Percentiles rank a stretch among this genome's conserved stretches.
phyloP scores from a whole-genome alignment of 2,888 invertebrate species.

The Lampropteryx suffumata region DNA sequence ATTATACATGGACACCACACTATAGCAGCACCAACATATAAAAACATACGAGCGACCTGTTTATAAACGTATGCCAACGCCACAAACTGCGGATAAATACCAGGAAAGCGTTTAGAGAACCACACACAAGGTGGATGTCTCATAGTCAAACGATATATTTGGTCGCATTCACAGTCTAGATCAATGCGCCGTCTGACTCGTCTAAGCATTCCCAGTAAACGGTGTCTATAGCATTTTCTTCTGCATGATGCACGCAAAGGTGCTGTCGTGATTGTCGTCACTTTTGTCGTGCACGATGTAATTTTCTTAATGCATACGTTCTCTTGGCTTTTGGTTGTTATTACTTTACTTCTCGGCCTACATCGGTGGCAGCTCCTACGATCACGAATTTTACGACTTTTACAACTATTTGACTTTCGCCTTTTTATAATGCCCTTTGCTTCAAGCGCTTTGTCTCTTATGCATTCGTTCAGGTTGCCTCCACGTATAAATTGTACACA shows the following conservation, averaged over 20 bases:
- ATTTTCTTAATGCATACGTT: not conserved
- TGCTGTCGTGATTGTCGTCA: no score
- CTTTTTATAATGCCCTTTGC: no score
- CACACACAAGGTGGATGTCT: constrained; percentile 2
- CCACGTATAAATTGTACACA: no score
- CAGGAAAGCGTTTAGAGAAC: constrained; percentile 4
- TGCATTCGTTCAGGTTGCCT: no score
- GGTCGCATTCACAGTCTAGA: not conserved
- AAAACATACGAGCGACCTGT: not conserved
- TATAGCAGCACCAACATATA: constrained; percentile 2
- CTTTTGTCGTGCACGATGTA: not conserved
- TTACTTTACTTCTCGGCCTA: no score
- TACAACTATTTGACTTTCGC: no score
- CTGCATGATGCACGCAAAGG: no score
- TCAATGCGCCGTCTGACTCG: not conserved
- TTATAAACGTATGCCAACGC: not conserved
- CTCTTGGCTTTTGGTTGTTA: not conserved
- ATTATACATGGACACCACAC: constrained; percentile 20
- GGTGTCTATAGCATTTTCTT: no score
- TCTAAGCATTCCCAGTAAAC: no score
- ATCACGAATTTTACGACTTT: no score
- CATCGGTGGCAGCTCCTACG: no score
- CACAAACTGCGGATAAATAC: constrained; percentile 1
- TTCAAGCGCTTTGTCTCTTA: no score
- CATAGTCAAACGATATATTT: not conserved